Evolutionary conservation across 2,888 invertebrate species (phyloP), one percentile per base, ranked within the genome.

Genomic region (Ptychoptera contaminata): DNA sequence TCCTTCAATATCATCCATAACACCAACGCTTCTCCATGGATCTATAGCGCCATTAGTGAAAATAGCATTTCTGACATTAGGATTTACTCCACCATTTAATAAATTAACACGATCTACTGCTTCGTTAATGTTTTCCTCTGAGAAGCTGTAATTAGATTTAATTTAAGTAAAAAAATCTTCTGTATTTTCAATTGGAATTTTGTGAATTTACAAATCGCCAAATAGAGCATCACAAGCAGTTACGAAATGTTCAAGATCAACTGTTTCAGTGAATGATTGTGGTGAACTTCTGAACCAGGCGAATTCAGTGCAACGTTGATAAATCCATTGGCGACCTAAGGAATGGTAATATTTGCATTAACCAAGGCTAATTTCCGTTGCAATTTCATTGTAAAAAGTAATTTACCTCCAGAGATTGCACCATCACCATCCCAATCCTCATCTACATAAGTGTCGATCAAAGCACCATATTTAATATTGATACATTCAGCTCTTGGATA

Each of bases 291-390:
- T 85, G 63, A 74, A 86, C 71, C 79, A 88, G 44, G 87, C 90
- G 60, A 77, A 88, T 67, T 91, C 87, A 42, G 79, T 79, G 60
- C 91, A 91, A 0, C 84, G 85, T 65, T 90, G 88, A 60, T 82
- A 86, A 2, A 70, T 72, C 87, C 87, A 88, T 39, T 77, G 73
- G 1, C 84, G 75, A 60, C 70, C 82, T 81, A 61, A 29, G 62
- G n/a, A n/a, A n/a, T n/a, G n/a, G n/a, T n/a, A n/a, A n/a, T n/a
- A n/a, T n/a, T n/a, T n/a, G n/a, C n/a, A n/a, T n/a, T n/a, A n/a
- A n/a, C n/a, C n/a, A n/a, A n/a, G n/a, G n/a, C n/a, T n/a, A n/a
- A n/a, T n/a, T n/a, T n/a, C n/a, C n/a, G n/a, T n/a, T n/a, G n/a
- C n/a, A n/a, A n/a, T n/a, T n/a, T 3, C 7, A 7, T 23, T 23